phyloP scores from a whole-genome alignment of 2,797 vertebrate genomes.

The Hypotaenidia okinawae region DNA sequence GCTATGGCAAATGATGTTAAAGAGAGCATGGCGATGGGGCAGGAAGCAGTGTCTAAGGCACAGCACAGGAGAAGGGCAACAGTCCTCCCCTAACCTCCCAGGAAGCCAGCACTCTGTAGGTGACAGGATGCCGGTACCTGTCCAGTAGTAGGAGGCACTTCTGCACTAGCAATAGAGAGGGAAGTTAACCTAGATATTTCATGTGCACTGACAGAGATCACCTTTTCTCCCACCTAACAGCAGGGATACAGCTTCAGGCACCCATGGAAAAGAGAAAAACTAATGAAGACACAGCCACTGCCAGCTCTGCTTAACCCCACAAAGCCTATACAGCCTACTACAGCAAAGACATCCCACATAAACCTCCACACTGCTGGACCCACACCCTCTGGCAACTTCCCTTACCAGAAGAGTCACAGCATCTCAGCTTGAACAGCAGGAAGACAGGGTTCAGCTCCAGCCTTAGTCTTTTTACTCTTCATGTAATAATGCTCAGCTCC shows the following conservation, averaged over 20 bases:
- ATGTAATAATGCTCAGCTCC: background rate
- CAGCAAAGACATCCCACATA: background rate
- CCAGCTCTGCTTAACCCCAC: background rate
- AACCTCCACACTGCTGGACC: background rate
- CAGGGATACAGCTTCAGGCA: background rate
- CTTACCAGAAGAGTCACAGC: background rate
- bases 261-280: background rate
- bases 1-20: background rate
- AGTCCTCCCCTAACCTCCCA: background rate
- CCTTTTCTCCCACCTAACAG: background rate
- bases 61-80: background rate
- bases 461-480: background rate
- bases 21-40: background rate
- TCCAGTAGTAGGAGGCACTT: background rate
- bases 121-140: background rate
- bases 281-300: background rate
- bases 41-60: background rate
- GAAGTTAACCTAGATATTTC: background rate
- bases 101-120: background rate
- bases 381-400: rapidly evolving
- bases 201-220: rapidly evolving
- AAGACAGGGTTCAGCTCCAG: background rate
- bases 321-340: background rate
- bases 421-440: background rate
- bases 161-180: background rate